These are phyloP conservation scores for Fragum sueziense DNA, from an alignment of 2,888 invertebrate species.

Conservation along the genomic window DNA sequence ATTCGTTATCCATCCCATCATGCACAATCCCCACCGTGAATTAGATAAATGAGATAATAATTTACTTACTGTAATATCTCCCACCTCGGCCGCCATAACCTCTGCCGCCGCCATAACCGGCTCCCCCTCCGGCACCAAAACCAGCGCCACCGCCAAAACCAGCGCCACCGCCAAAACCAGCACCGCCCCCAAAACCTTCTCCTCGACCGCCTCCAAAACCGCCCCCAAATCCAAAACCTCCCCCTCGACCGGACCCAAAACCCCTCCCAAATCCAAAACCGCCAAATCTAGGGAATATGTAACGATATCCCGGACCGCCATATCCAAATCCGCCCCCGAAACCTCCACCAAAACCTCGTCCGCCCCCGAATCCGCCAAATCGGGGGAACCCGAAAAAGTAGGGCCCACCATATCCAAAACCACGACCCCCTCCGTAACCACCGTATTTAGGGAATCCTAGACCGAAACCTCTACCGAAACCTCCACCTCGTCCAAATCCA, in stretches of 20 bases:
- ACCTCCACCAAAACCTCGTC: not conserved
- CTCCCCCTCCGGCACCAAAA: not conserved
- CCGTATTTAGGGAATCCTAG: not conserved
- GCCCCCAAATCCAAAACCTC: constrained; percentile 3
- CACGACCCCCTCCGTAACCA: not conserved
- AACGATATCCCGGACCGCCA: too few species aligned
- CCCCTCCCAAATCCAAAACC: not conserved
- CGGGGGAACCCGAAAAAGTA: too few species aligned
- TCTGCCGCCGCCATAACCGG: not conserved
- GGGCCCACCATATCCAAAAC: not conserved
- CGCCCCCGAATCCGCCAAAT: too few species aligned
- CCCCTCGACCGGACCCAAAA: not conserved
- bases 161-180: not conserved
- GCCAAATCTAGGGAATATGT: too few species aligned
- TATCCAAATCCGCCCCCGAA: not conserved
- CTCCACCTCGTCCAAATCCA: too few species aligned
- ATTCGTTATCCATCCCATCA: too few species aligned
- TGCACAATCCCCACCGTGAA: too few species aligned
- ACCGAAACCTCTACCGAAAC: too few species aligned
- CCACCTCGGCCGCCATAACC: not conserved
- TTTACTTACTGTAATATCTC: not conserved
- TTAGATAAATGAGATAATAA: not conserved
- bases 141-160: not conserved
- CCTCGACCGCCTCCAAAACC: not conserved
- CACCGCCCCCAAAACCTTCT: not conserved